Conservation (phyloP, 2,888 invertebrate genomes). For the Sycophila texana region DNA sequence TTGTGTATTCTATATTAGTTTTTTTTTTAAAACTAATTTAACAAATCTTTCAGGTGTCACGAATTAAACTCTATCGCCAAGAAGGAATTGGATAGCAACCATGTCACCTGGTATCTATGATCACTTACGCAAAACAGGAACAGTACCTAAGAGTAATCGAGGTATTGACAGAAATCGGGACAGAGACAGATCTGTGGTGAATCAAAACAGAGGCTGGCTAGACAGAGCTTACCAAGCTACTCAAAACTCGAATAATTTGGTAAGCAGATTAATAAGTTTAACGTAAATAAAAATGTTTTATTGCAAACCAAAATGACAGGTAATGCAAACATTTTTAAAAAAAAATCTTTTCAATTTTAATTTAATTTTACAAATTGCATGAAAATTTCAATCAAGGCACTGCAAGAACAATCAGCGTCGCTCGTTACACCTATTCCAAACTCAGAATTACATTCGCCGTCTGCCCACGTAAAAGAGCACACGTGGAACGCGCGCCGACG, state of each 20-base stretch:
- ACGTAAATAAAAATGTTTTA: background rate
- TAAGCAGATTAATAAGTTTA: constrained; percentile 53
- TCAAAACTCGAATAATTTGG: constrained; percentile 70
- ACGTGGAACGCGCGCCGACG: no score
- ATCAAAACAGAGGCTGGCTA: constrained; percentile 60
- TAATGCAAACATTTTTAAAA: background rate
- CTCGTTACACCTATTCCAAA: no score
- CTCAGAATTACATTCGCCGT: no score
- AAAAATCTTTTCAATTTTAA: no score
- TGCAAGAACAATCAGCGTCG: no score
- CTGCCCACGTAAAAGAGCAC: no score
- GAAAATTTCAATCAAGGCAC: no score
- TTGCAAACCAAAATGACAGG: background rate
- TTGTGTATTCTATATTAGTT: no score
- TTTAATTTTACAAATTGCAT: no score
- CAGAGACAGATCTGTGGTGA: constrained; percentile 59
- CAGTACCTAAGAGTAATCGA: constrained; percentile 71
- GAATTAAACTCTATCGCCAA: no score
- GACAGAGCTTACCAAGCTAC: constrained; percentile 58
- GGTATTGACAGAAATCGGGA: constrained; percentile 70
- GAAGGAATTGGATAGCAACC: constrained; percentile 23
- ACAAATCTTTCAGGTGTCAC: background rate
- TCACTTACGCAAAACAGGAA: constrained; percentile 69
- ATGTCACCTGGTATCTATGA: constrained; percentile 71
- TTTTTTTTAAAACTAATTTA: background rate